phyloP scores from a whole-genome alignment of 2,113 vertebrate genomes.

The Thamnaconus septentrionalis region DNA sequence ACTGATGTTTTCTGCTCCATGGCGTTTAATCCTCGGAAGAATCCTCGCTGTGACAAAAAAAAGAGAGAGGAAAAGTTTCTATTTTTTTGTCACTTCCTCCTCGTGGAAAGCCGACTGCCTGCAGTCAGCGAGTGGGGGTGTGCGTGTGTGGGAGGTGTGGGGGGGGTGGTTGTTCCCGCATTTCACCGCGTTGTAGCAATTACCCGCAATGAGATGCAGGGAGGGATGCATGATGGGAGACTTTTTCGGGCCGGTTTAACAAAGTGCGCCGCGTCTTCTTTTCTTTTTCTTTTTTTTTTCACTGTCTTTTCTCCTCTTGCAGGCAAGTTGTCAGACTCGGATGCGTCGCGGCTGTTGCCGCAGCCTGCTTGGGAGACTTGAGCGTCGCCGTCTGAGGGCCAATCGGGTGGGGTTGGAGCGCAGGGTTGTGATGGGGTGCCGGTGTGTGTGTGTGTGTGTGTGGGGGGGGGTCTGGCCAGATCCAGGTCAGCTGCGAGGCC shows the following conservation, averaged over 20 bases:
- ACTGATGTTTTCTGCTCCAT: not conserved
- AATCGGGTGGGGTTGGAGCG: no score
- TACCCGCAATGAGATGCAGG: not conserved
- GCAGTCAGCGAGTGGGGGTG: not conserved
- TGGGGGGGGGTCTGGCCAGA: conserved; percentile 46
- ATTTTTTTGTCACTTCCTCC: conserved; percentile 11
- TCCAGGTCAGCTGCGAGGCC: conserved; percentile 76
- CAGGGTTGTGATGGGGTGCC: not conserved
- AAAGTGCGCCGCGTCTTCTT: no score
- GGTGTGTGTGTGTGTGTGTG: no score
- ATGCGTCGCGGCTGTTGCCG: no score
- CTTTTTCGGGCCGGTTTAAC: not conserved
- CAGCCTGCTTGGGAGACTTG: no score
- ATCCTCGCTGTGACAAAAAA: not conserved
- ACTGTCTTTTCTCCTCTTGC: no score
- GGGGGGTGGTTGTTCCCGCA: no score
- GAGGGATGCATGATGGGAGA: not conserved
- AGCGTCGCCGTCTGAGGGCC: no score
- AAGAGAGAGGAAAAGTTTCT: no score
- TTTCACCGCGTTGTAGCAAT: not conserved
- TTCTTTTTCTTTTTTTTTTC: no score
- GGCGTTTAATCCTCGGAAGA: conserved; percentile 17
- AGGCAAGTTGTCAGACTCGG: no score
- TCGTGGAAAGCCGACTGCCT: not conserved
- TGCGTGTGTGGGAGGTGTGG: no score